These are phyloP conservation scores for Liolophura sinensis DNA, from an alignment of 1,140 invertebrate genomes.

Conservation along the genomic window DNA sequence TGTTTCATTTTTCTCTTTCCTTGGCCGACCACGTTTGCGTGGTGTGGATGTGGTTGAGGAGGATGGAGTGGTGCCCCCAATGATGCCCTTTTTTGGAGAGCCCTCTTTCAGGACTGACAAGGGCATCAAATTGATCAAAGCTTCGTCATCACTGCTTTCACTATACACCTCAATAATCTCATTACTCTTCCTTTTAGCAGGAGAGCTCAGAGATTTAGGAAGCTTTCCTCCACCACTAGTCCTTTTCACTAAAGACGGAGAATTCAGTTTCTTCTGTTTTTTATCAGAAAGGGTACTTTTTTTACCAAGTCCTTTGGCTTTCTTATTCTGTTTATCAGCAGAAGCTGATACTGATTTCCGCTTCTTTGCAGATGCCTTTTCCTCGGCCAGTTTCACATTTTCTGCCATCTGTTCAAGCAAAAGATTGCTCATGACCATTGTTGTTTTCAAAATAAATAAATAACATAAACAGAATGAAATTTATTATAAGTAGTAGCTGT, in stretches of 20 bases:
- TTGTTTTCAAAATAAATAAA: too few species aligned
- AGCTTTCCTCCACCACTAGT: conserved; percentile 9
- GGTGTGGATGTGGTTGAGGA: not conserved
- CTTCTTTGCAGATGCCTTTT: conserved; percentile 16
- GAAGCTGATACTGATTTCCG: conserved; percentile 18
- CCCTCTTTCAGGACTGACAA: not conserved
- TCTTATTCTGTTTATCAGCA: not conserved
- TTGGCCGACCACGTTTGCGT: not conserved
- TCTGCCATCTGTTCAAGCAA: conserved; percentile 1
- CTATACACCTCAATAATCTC: not conserved
- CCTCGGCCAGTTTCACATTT: not conserved
- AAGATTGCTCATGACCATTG: too few species aligned
- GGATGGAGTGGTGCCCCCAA: not conserved
- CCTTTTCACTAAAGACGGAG: conserved; percentile 13
- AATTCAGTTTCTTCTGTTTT: conserved; percentile 20
- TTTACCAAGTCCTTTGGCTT: conserved; percentile 24
- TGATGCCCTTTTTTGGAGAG: conserved; percentile 4
- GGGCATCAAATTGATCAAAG: not conserved
- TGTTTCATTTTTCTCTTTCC: conserved; percentile 13
- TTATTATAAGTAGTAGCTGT: too few species aligned
- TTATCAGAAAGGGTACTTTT: conserved; percentile 28
- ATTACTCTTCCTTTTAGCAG: conserved; percentile 18
- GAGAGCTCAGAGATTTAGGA: conserved; percentile 7
- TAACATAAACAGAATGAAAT: too few species aligned
- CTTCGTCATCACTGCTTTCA: conserved; percentile 1